phyloP scores from a whole-genome alignment of 2,113 vertebrate genomes.

The Eudyptes chrysolophus region DNA sequence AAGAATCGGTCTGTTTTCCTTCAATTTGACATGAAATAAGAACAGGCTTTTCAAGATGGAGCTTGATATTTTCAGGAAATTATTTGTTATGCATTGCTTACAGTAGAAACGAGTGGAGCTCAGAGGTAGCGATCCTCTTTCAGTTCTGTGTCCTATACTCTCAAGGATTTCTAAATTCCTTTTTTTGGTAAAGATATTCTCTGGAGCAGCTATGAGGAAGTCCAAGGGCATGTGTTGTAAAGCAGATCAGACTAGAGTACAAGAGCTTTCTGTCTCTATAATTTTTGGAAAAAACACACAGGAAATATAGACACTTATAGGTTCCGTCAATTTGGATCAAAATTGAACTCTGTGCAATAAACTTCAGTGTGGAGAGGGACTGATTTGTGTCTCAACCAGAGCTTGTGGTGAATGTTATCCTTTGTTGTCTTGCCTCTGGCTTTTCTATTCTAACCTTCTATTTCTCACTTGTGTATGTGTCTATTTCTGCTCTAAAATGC shows the following conservation, averaged over 20 bases:
- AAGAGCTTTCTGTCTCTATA: not conserved
- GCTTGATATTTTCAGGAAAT: not conserved
- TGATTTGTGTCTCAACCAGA: not conserved
- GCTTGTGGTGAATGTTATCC: not conserved
- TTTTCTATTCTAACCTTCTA: not conserved
- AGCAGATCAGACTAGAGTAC: not conserved
- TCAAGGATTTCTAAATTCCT: not conserved
- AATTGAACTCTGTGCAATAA: not conserved
- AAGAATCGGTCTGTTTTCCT: fast-evolving
- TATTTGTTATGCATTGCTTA: not conserved
- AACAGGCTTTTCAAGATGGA: not conserved
- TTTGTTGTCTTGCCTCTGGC: not conserved
- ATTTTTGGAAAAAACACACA: not conserved
- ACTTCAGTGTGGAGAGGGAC: not conserved
- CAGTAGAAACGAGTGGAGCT: not conserved
- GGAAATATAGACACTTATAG: not conserved
- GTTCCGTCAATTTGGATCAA: not conserved
- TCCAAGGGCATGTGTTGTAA: not conserved
- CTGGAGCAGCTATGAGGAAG: not conserved
- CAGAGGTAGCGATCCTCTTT: not conserved
- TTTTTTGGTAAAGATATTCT: not conserved
- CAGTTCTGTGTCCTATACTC: not conserved
- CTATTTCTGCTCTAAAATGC: not conserved
- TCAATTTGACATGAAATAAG: not conserved
- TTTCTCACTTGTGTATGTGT: not conserved